A percentile compares a stretch with the other conserved stretches of the same genome.
Evolutionary conservation across 1,140 invertebrate species (phyloP).

Genomic region (Delia radicum): DNA sequence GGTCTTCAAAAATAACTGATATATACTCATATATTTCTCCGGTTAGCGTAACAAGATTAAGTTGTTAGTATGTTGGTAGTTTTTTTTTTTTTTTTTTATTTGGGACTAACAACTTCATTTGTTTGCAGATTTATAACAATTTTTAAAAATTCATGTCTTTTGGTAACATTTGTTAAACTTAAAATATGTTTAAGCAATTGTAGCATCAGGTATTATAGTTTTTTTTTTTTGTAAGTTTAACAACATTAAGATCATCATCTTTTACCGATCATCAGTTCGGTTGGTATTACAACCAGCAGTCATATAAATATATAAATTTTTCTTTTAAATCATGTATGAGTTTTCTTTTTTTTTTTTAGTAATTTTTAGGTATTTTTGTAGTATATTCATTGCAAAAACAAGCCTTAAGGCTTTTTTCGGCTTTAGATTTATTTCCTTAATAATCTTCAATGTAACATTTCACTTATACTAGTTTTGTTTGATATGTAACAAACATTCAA

Average conservation of each 20-base stretch:
- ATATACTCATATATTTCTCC: neutral
- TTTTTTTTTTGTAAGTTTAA: neutral
- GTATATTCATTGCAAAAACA: neutral
- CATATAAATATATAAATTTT: neutral
- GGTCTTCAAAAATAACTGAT: neutral
- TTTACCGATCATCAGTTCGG: neutral
- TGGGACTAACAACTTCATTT: slow-evolving; percentile 19
- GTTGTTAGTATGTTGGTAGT: neutral
- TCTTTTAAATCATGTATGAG: neutral
- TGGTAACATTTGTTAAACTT: neutral
- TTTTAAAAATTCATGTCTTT: too few species aligned
- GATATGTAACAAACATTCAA: neutral
- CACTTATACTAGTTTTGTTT: neutral
- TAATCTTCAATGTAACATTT: neutral
- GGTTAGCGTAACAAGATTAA: slow-evolving; percentile 10
- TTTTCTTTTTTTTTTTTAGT: neutral
- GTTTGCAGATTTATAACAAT: neutral
- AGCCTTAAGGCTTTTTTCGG: neutral
- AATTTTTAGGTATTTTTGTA: neutral
- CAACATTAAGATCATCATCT: neutral
- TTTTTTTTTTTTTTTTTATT: neutral
- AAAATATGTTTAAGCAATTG: too few species aligned
- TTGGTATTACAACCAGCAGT: neutral
- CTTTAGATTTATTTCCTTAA: neutral
- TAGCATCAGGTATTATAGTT: too few species aligned